Conservation (phyloP, 2,888 invertebrate genomes). For the Leptogaster cylindrica region DNA sequence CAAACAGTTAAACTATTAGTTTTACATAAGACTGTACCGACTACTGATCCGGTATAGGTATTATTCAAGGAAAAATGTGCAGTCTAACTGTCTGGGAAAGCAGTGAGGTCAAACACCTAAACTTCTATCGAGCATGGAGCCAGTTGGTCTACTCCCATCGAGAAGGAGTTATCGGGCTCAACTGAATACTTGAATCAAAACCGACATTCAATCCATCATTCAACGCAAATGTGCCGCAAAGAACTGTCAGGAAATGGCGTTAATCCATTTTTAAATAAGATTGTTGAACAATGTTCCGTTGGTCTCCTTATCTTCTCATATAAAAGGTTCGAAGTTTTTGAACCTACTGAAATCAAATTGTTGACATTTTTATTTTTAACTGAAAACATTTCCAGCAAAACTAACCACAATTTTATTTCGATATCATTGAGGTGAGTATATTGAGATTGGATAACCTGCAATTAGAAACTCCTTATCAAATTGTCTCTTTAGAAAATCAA, state of each 20-base stretch:
- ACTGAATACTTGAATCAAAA: constrained; percentile 24
- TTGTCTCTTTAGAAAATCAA: constrained; percentile 12
- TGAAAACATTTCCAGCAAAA: neutral
- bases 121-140: neutral
- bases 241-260: constrained; percentile 16
- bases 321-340: neutral
- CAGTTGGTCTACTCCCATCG: neutral
- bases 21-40: too few species aligned
- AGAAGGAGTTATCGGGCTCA: neutral
- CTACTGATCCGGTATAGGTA: too few species aligned
- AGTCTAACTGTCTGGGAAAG: neutral
- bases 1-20: too few species aligned
- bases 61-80: neutral
- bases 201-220: constrained; percentile 30
- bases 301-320: too few species aligned
- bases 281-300: neutral
- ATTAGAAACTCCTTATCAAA: constrained; percentile 6
- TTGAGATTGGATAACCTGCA: neutral
- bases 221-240: constrained; percentile 17
- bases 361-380: neutral
- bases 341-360: neutral
- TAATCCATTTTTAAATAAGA: constrained; percentile 25
- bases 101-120: neutral
- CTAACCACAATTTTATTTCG: neutral
- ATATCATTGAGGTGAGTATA: neutral